Percentiles rank a stretch among this genome's conserved stretches.
These are phyloP conservation scores for Megaceryle alcyon DNA, from an alignment of 2,797 vertebrate species.

Conservation along the genomic window DNA sequence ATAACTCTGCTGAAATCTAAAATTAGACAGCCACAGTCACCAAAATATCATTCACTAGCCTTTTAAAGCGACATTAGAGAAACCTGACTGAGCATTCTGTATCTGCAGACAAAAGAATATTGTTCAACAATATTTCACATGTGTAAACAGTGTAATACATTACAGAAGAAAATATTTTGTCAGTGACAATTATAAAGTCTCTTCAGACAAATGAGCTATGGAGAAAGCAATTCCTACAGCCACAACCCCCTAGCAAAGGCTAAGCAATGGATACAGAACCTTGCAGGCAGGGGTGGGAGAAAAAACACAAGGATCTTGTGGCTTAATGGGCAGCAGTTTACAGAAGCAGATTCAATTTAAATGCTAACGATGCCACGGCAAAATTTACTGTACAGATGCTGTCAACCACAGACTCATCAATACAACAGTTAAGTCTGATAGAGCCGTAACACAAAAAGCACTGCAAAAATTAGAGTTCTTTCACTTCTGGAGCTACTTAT, in stretches of 20 bases:
- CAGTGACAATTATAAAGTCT: not conserved
- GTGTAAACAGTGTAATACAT: not conserved
- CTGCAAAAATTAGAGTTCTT: not conserved
- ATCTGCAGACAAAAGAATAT: not conserved
- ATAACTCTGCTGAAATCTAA: slow-evolving; percentile 36
- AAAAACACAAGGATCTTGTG: not conserved
- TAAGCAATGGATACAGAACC: not conserved
- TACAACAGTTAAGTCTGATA: not conserved
- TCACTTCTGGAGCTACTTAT: not conserved
- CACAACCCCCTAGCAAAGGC: not conserved
- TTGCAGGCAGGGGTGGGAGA: not conserved
- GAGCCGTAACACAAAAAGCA: not conserved
- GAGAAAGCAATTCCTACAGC: not conserved
- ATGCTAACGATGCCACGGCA: not conserved
- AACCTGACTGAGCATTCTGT: not conserved
- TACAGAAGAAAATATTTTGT: not conserved
- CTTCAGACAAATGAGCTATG: not conserved
- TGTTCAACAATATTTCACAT: rapidly evolving
- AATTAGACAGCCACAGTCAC: slow-evolving; percentile 16
- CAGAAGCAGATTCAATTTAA: not conserved
- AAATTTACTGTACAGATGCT: not conserved
- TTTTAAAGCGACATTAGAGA: not conserved
- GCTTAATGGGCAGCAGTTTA: not conserved
- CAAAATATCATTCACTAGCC: not conserved
- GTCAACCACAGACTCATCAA: not conserved